Evolutionary conservation across 2,797 vertebrate genomes (phyloP), one percentile per base, ranked within the genome.

Genomic region (Spizella passerina): DNA sequence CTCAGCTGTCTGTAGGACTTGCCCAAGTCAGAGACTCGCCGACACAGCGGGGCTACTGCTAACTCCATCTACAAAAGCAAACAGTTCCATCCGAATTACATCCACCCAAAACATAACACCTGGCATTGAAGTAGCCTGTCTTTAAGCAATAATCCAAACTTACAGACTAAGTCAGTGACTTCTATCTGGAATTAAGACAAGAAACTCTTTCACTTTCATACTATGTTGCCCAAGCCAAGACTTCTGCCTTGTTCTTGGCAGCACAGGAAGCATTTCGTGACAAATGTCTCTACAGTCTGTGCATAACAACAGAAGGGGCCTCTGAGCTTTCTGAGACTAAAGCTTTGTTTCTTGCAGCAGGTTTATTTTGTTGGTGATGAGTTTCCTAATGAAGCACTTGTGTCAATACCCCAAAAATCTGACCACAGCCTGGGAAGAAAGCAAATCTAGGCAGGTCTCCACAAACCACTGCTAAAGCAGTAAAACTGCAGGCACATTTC

Each of bases 1-100:
- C 99, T 98, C 86, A 99, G 98, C 97, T 99, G 98, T 41, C 99
- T 97, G 97, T 99, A 99, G 2, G 98, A 98, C 46, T 97, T 99
- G 34, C 99, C 99, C 69, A 99, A 95, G 92, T 99, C 99, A 52
- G 99, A 99, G 38, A 99, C 99, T 83, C 99, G 98, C 82, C 99
- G 98, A 93, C 99, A 99, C 59, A 99, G 98, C 0, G 99, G 99
- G 55, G 98, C 99, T 41, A 99, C 98, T 0, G 99, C 99, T 96
- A 99, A 90, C 98, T 99, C 99, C 99, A 99, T 99, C 99, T 99
- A 88, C 63, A 96, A 97, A 68, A 94, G 16, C 53, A 90, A 90
- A 73, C 34, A 30, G n/a, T 29, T 68, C 24, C 1, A 29, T 21
- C 8, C 36, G 3, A 66, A 34, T 83, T 46, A 34, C 34, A 56